phyloP scores from a whole-genome alignment of 2,888 invertebrate genomes.

The Chromoteleia sp. region DNA sequence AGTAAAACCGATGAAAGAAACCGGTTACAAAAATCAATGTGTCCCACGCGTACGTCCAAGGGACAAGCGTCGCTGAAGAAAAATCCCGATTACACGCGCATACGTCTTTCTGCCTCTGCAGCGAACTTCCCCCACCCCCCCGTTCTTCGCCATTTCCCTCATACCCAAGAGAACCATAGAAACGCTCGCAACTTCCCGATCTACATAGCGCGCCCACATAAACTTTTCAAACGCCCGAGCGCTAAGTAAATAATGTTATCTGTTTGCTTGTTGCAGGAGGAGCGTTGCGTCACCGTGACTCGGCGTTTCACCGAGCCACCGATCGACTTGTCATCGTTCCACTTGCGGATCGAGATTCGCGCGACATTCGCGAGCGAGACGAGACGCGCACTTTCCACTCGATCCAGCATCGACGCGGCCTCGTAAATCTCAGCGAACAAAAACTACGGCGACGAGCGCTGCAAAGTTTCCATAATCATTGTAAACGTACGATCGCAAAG shows the following conservation, averaged over 20 bases:
- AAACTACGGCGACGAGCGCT: no score
- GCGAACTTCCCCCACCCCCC: no score
- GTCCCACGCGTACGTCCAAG: not conserved
- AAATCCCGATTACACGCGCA: not conserved
- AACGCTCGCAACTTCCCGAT: not conserved
- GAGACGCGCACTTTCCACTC: conserved; percentile 10
- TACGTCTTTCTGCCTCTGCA: no score
- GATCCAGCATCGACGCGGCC: no score
- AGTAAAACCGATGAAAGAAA: conserved; percentile 3
- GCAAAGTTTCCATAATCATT: no score
- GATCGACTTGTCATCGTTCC: conserved; percentile 53
- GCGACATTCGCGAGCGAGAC: conserved; percentile 15
- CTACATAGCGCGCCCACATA: conserved; percentile 4
- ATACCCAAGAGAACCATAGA: not conserved
- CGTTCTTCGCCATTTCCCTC: no score
- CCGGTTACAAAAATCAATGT: not conserved
- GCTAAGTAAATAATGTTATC: conserved; percentile 53
- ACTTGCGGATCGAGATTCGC: conserved; percentile 13
- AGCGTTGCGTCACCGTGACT: conserved; percentile 72
- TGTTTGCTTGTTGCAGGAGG: conserved; percentile 35
- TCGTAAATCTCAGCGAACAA: no score
- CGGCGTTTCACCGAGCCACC: conserved; percentile 31
- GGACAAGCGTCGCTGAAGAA: no score
- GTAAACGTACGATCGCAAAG: no score
- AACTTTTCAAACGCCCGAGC: conserved; percentile 30